Evolutionary conservation across 53 echinoderm and acorn worm genomes (phyloP).

Genomic region (Crossaster papposus): DNA sequence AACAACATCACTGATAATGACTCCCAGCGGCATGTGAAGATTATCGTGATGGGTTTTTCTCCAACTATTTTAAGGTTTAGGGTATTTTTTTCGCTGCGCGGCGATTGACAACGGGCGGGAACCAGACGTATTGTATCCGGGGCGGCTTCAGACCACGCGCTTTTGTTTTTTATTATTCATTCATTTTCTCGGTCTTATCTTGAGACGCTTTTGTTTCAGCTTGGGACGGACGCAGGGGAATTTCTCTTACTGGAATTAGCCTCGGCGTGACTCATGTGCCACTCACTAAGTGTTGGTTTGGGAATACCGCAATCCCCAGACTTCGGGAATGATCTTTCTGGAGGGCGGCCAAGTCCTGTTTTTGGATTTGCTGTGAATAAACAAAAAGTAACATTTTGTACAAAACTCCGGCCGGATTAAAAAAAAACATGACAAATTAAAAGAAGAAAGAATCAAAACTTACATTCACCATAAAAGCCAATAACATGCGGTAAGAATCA

Average conservation of each 20-base stretch:
- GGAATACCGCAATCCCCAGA: neutral
- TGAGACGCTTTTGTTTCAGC: conserved; percentile 22
- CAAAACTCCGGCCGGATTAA: too few relatives aligned
- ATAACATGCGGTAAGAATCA: neutral
- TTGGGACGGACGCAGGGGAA: neutral
- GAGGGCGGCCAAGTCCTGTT: neutral
- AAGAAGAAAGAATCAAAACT: too few relatives aligned
- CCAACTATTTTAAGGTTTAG: neutral
- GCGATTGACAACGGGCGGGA: conserved; percentile 28
- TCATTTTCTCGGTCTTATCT: neutral
- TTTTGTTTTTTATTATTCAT: conserved; percentile 16
- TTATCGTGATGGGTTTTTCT: neutral
- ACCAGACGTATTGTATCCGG: conserved; percentile 16
- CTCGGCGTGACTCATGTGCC: neutral
- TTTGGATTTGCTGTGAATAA: neutral
- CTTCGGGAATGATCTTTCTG: neutral
- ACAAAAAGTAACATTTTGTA: too few relatives aligned
- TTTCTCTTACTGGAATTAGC: neutral
- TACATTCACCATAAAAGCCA: too few relatives aligned
- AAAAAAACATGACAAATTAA: too few relatives aligned
- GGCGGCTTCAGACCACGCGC: conserved; percentile 24
- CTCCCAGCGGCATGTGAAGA: conserved; percentile 1
- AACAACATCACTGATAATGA: neutral
- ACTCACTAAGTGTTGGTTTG: neutral
- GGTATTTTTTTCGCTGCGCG: neutral